Evolutionary conservation across 64 coral and sea anemone species (phyloP).

Genomic region (Porites australiensis): DNA sequence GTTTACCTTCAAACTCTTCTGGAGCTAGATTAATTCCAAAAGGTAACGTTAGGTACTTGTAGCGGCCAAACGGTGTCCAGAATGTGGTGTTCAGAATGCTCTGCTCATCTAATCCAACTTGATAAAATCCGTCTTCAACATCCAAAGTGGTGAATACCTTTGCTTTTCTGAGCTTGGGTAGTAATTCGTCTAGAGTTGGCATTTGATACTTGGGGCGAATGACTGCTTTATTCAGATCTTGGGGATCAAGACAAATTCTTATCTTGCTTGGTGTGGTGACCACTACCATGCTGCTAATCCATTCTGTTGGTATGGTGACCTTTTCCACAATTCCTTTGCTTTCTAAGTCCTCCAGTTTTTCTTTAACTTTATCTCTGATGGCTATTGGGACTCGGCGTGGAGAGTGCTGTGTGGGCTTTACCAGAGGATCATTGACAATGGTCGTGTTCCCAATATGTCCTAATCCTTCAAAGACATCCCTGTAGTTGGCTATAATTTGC

Average conservation of each 20-base stretch:
- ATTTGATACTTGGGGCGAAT: constrained; percentile 6
- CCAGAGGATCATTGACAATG: constrained; percentile 39
- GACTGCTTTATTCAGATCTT: constrained; percentile 12
- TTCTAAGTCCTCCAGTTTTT: constrained; percentile 33
- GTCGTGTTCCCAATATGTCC: constrained; percentile 49
- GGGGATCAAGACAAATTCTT: background rate
- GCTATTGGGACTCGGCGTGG: constrained; percentile 9
- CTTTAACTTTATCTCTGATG: background rate
- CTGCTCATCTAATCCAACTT: constrained; percentile 22
- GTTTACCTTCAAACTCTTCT: constrained; percentile 10
- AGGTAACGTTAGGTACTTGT: constrained; percentile 14
- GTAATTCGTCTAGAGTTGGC: constrained; percentile 18
- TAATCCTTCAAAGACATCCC: constrained; percentile 58
- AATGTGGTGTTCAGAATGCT: constrained; percentile 24
- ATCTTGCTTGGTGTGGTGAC: constrained; percentile 2
- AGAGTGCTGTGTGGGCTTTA: constrained; percentile 50
- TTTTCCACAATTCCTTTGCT: constrained; percentile 4
- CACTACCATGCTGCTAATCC: constrained; percentile 17
- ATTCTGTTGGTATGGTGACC: too few relatives aligned
- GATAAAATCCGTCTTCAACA: constrained; percentile 36
- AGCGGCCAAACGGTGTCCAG: constrained; percentile 28
- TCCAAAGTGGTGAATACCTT: background rate
- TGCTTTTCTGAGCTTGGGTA: constrained; percentile 25
- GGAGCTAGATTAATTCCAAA: constrained; percentile 44
- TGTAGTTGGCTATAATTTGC: constrained; percentile 34